These are phyloP conservation scores for Paelopatides confundens DNA, from an alignment of 53 echinoderm and acorn worm genomes.

Conservation along the genomic window DNA sequence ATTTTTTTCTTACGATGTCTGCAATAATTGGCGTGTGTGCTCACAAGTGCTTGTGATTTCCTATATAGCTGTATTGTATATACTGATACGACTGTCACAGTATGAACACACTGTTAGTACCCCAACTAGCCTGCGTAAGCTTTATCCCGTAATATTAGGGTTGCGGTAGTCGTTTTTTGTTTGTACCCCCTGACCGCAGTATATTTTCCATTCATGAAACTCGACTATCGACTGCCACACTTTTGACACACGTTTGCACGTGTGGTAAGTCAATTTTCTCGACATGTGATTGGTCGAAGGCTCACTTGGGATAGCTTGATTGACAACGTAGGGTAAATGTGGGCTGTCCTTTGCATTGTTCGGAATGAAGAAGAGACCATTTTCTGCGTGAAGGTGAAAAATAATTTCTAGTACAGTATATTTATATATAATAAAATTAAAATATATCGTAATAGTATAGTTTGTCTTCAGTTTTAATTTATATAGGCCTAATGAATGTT, in stretches of 20 bases:
- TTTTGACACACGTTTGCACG: conserved; percentile 39
- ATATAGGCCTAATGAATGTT: too few species aligned
- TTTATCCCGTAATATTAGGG: too few species aligned
- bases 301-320: background rate
- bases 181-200: conserved; percentile 25
- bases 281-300: conserved; percentile 4
- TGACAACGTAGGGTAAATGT: background rate
- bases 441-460: too few species aligned
- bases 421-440: too few species aligned
- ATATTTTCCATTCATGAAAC: conserved; percentile 29
- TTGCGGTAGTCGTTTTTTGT: background rate
- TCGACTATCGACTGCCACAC: conserved; percentile 4
- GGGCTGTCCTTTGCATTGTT: conserved; percentile 16
- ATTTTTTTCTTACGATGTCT: too few species aligned
- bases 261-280: background rate
- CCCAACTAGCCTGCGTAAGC: too few species aligned
- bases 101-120: too few species aligned
- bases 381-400: background rate
- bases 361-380: conserved; percentile 20
- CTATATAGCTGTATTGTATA: too few species aligned
- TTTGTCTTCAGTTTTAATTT: too few species aligned
- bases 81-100: too few species aligned
- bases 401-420: background rate
- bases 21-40: too few species aligned
- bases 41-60: too few species aligned